Conservation (phyloP, 2,113 vertebrate genomes). For the Phoxinus phoxinus region DNA sequence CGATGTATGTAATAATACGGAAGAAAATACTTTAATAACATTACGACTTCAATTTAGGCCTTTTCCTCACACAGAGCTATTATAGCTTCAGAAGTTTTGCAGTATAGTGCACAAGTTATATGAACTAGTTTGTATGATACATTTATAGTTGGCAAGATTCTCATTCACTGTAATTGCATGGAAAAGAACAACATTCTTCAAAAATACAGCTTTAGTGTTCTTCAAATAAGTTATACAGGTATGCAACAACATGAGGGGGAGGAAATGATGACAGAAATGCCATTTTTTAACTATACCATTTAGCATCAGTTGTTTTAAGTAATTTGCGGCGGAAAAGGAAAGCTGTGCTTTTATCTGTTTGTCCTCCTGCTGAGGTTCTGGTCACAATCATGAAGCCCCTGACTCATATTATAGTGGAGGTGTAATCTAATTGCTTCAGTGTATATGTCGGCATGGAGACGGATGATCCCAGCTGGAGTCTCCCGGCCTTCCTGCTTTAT, state of each 20-base stretch:
- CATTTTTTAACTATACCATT: not conserved
- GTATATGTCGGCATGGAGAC: not conserved
- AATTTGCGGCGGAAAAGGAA: not conserved
- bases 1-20: not conserved
- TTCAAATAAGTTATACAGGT: not conserved
- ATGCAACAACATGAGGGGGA: not conserved
- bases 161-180: not conserved
- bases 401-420: not conserved
- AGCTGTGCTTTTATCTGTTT: slow-evolving; percentile 12
- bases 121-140: not conserved
- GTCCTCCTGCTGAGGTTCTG: not conserved
- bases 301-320: not conserved
- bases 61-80: not conserved
- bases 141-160: not conserved
- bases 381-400: not conserved
- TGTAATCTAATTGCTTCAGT: slow-evolving; percentile 23
- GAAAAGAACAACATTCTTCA: not conserved
- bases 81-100: not conserved
- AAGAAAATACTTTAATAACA: not conserved
- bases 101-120: not conserved
- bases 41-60: too few relatives aligned
- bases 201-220: not conserved
- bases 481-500: slow-evolving; percentile 21
- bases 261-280: not conserved
- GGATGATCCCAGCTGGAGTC: slow-evolving; percentile 19